These are phyloP conservation scores for Parus major DNA, from an alignment of 2,113 vertebrate genomes.

Conservation along the genomic window DNA sequence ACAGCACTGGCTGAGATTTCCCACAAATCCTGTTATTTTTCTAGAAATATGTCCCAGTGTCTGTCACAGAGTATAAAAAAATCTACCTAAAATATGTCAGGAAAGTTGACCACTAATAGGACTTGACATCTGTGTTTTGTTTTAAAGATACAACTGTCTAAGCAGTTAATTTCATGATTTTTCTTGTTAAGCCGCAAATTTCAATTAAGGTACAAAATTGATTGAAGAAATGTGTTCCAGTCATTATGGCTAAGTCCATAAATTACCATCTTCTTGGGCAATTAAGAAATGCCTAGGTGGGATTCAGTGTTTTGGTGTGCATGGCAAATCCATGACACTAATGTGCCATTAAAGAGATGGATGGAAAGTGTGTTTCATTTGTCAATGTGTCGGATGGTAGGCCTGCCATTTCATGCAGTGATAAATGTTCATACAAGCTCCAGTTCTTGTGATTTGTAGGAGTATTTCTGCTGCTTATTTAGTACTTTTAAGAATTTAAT, in stretches of 20 bases:
- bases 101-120: constrained; percentile 28
- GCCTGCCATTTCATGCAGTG: constrained; percentile 51
- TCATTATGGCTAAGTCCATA: constrained; percentile 59
- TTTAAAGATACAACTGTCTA: background rate
- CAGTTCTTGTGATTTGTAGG: constrained; percentile 41
- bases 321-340: constrained; percentile 68
- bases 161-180: constrained; percentile 31
- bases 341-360: constrained; percentile 75
- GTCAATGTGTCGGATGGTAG: constrained; percentile 40
- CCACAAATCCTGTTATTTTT: background rate
- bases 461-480: constrained; percentile 11
- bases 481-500: background rate
- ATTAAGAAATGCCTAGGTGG: constrained; percentile 69
- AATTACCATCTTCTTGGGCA: constrained; percentile 69
- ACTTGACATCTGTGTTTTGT: background rate
- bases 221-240: constrained; percentile 56
- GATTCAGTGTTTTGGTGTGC: constrained; percentile 66
- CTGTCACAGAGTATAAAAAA: background rate
- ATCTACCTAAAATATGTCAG: background rate
- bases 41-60: background rate
- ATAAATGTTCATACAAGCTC: constrained; percentile 28
- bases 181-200: constrained; percentile 46
- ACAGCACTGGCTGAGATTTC: background rate
- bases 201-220: constrained; percentile 56
- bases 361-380: constrained; percentile 60